phyloP scores from a whole-genome alignment of 2,797 vertebrate genomes.

The Semaprochilodus insignis region DNA sequence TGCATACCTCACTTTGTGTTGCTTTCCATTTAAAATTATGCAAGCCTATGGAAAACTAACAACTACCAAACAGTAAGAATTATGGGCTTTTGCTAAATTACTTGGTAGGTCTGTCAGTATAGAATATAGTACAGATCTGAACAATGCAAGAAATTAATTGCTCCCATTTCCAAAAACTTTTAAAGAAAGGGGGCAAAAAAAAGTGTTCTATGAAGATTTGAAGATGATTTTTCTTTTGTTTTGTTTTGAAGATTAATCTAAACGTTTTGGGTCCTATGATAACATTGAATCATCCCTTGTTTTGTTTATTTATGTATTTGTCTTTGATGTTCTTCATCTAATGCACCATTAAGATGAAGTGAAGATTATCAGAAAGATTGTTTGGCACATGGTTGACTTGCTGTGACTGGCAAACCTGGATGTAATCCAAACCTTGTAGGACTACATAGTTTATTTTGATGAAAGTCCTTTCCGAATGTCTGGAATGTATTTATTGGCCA shows the following conservation, averaged over 20 bases:
- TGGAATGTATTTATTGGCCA: conserved; percentile 51
- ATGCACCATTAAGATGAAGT: conserved; percentile 44
- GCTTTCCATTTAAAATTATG: conserved; percentile 45
- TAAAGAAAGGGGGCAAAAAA: neutral
- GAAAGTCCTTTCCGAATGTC: conserved; percentile 47
- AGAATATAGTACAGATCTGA: conserved; percentile 30
- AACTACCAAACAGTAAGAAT: conserved; percentile 24
- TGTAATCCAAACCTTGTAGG: conserved; percentile 62
- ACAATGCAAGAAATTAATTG: conserved; percentile 33
- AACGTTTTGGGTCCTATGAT: conserved; percentile 32
- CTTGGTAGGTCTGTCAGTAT: conserved; percentile 28
- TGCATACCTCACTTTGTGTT: conserved; percentile 55
- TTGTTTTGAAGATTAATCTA: neutral
- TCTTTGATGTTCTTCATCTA: conserved; percentile 26
- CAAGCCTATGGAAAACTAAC: conserved; percentile 33
- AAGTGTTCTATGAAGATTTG: conserved; percentile 30
- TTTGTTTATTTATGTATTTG: conserved; percentile 39
- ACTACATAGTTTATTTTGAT: conserved; percentile 53
- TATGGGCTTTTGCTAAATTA: conserved; percentile 15
- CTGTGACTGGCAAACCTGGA: conserved; percentile 55
- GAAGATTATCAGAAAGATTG: conserved; percentile 32
- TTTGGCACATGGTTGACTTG: conserved; percentile 39
- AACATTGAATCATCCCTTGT: conserved; percentile 38
- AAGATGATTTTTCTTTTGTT: conserved; percentile 8
- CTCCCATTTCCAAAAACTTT: conserved; percentile 26